Evolutionary conservation across 1,140 invertebrate species (phyloP).

Genomic region (Elysia chlorotica): DNA sequence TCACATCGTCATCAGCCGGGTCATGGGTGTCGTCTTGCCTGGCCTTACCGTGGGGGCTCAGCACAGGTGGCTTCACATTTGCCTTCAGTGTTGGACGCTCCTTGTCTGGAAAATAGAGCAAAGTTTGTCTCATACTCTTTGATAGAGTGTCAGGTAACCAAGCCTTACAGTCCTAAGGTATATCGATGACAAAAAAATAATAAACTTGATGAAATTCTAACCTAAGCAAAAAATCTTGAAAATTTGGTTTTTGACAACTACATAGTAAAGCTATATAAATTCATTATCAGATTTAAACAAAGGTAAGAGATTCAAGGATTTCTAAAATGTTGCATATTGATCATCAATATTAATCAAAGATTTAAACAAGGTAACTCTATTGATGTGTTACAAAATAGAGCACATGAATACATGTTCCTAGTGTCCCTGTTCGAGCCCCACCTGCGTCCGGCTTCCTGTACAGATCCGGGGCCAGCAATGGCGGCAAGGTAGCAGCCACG

Average conservation of each 20-base stretch:
- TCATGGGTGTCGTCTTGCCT: constrained; percentile 11
- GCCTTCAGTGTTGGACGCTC: not conserved
- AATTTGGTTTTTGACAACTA: too few relatives aligned
- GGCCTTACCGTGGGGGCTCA: constrained; percentile 10
- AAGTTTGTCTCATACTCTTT: not conserved
- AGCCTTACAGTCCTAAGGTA: not conserved
- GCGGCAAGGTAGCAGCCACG: constrained; percentile 38
- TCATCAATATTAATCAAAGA: too few relatives aligned
- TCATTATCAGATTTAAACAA: too few relatives aligned
- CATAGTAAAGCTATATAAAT: too few relatives aligned
- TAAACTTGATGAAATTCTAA: too few relatives aligned
- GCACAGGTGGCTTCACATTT: not conserved
- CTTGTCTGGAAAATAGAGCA: not conserved
- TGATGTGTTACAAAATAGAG: too few relatives aligned
- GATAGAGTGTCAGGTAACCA: not conserved
- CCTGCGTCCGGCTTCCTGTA: not conserved
- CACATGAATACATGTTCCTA: too few relatives aligned
- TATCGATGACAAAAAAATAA: not conserved
- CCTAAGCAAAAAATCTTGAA: too few relatives aligned
- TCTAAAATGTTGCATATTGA: too few relatives aligned
- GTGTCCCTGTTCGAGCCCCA: too few relatives aligned
- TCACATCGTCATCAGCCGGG: constrained; percentile 3
- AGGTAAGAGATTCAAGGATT: too few relatives aligned
- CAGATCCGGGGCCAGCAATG: constrained; percentile 32
- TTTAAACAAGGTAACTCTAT: too few relatives aligned